Evolutionary conservation across 1,140 invertebrate species (phyloP).

Genomic region (Panulirus ornatus): DNA sequence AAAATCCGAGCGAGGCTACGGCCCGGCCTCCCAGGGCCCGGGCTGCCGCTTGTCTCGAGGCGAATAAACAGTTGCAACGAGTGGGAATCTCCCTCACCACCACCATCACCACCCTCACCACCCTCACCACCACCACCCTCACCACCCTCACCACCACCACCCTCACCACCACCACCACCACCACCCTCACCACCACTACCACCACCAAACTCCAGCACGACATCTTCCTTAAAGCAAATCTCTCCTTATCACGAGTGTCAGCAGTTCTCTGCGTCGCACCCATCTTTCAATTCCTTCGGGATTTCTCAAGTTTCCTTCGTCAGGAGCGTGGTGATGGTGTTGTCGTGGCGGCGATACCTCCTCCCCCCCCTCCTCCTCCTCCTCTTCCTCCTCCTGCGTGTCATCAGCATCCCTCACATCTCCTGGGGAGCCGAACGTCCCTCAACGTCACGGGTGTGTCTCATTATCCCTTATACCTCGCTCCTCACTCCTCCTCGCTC

Average conservation of each 20-base stretch:
- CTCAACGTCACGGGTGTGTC: too few species aligned
- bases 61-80: too few species aligned
- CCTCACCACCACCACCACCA: background rate
- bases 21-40: too few species aligned
- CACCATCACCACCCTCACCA: background rate
- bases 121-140: background rate
- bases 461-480: too few species aligned
- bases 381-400: background rate
- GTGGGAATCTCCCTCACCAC: too few species aligned
- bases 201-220: background rate
- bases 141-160: background rate
- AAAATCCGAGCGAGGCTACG: too few species aligned
- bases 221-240: constrained; percentile 37
- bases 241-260: constrained; percentile 6
- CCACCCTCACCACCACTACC: background rate
- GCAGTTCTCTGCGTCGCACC: constrained; percentile 1
- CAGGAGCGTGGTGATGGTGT: background rate
- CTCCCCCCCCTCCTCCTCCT: background rate
- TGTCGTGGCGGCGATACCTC: background rate
- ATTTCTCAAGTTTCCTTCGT: constrained; percentile 26
- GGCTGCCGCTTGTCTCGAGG: too few species aligned
- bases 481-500: too few species aligned
- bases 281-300: constrained; percentile 28
- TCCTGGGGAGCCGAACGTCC: background rate
- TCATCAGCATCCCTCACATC: background rate